Base-by-base conservation (phyloP, 1,140 invertebrate genomes). In the Ceratina japonica region DNA sequence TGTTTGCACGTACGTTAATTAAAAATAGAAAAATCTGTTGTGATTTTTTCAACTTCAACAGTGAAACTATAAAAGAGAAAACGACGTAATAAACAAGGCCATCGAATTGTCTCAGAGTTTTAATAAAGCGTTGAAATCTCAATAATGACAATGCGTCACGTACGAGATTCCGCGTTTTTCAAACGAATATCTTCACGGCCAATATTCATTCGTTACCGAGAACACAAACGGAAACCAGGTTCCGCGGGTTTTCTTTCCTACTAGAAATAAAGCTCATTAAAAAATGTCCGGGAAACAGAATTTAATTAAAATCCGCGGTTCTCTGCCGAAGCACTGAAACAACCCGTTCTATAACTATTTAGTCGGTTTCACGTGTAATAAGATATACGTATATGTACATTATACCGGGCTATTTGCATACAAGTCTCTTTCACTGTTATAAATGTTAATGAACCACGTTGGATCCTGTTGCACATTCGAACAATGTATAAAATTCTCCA, bases 361-460 rank as follows among this genome's bases (percentile, higher is more conserved):
- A 81, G 78, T 52, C 58, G 81, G 54, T 81, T 81, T 73, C 59
- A 27, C 56, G 37, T 22, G 22, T 65, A 81, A 77, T 58, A 52
- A 52, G n/a, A 44, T 44, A 68, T 51, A 44, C 37, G 37, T 44
- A 44, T 44, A 44, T 44, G 10, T 0, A 44, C 37, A 49, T n/a
- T 54, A 56, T 22, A 44, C 44, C 13, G 8, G 44, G 5, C 10
- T 10, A 44, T 44, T 7, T 44, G 49, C 49, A 49, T 24, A 51
- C 51, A 58, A 71, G 18, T 24, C 81, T 70, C 64, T 74, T 83
- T 74, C 73, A 63, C 49, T 24, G 27, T 81, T 81, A 66, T 80
- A 66, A 80, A 80, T 72, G 56, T 82, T 80, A 82, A 82, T 70
- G 78, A 80, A 80, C 61, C 52, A 54, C 72, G 70, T 82, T 82